A percentile compares a stretch with the other conserved stretches of the same genome.
These are phyloP conservation scores for Cephus pulcher DNA, from an alignment of 2,888 invertebrate genomes.

Conservation along the genomic window DNA sequence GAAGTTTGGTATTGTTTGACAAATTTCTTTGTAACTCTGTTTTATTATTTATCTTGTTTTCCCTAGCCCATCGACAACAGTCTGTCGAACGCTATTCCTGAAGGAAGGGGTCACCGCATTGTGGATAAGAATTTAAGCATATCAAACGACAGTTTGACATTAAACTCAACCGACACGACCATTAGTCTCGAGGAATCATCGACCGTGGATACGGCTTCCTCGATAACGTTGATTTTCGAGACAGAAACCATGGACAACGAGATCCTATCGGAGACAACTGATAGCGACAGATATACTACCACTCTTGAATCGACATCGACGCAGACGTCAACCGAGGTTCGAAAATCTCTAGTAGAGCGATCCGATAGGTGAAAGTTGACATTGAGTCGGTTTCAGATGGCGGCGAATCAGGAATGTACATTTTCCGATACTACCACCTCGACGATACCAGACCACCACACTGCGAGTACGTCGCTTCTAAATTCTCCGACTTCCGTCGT, in stretches of 20 bases:
- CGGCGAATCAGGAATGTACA: constrained; percentile 18
- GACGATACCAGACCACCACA: constrained; percentile 11
- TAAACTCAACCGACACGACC: constrained; percentile 18
- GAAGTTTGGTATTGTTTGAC: background rate
- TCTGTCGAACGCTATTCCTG: constrained; percentile 42
- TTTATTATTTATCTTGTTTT: background rate
- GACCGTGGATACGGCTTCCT: constrained; percentile 12
- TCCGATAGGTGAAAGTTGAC: background rate
- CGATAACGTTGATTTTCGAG: constrained; percentile 40
- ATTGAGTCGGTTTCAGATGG: constrained; percentile 3
- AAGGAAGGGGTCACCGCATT: constrained; percentile 58
- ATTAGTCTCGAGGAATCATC: constrained; percentile 21
- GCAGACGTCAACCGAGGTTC: constrained; percentile 15
- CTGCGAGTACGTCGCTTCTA: constrained; percentile 24
- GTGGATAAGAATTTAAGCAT: constrained; percentile 39
- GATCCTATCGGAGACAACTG: constrained; percentile 50
- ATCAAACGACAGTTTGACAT: constrained; percentile 23
- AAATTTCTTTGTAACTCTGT: background rate
- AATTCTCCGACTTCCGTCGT: constrained; percentile 16
- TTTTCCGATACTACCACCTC: constrained; percentile 28
- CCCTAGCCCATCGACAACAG: constrained; percentile 17
- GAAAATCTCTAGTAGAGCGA: background rate
- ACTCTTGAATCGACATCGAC: background rate
- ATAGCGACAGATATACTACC: background rate
- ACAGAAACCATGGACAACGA: constrained; percentile 60